Percentiles rank a stretch among this genome's conserved stretches.
Conservation (phyloP, 2,888 invertebrate genomes). For the Yponomeuta sedellus region DNA sequence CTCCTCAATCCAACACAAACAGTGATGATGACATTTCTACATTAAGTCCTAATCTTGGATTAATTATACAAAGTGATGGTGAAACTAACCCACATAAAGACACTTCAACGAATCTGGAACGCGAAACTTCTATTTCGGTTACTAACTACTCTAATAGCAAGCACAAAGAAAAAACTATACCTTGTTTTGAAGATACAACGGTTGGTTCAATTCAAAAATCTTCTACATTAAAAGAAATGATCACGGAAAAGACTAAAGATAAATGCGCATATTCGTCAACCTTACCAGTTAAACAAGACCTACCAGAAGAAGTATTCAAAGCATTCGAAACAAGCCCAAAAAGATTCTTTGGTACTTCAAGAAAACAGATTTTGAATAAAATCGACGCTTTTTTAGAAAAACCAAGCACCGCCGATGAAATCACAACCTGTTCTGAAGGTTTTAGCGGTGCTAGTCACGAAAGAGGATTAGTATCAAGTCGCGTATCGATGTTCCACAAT, state of each 20-base stretch:
- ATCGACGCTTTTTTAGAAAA: constrained; percentile 63
- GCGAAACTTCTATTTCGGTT: too few species aligned
- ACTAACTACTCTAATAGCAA: too few species aligned
- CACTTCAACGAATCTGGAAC: not conserved
- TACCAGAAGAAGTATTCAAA: constrained; percentile 65
- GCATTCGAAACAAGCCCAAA: constrained; percentile 71
- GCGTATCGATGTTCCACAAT: constrained; percentile 63
- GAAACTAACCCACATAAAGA: constrained; percentile 20
- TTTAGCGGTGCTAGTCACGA: constrained; percentile 42
- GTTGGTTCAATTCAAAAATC: not conserved
- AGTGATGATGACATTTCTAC: not conserved
- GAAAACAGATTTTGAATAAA: constrained; percentile 65
- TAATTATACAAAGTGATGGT: constrained; percentile 18
- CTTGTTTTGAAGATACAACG: not conserved
- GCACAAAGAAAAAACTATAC: not conserved
- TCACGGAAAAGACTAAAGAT: constrained; percentile 13
- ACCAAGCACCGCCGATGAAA: constrained; percentile 37
- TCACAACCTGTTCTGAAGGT: constrained; percentile 24
- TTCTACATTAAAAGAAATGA: not conserved
- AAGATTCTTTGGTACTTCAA: constrained; percentile 66
- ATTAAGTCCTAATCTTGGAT: not conserved
- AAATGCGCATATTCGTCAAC: constrained; percentile 23
- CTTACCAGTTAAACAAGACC: constrained; percentile 49
- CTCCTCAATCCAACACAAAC: not conserved
- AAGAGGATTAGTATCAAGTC: constrained; percentile 66